Base-by-base conservation (phyloP, 2,888 invertebrate species). In the Siphonodentalium dalli region DNA sequence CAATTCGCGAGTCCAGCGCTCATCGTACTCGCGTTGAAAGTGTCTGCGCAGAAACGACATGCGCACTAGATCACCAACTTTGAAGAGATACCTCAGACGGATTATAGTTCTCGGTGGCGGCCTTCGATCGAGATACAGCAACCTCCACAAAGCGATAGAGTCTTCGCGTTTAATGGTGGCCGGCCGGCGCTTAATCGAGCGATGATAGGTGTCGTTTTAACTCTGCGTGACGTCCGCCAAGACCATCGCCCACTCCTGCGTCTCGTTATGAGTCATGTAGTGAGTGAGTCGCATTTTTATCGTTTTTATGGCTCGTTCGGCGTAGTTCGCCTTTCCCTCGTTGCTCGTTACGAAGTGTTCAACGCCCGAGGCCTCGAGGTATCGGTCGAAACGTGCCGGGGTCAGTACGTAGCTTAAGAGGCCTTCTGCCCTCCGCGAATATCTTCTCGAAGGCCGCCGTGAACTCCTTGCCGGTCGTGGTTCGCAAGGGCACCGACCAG, bases 311-410 rank as follows among this genome's bases (percentile, higher is more conserved):
- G 15, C 43, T 29, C 43, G 18, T 29, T 29, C 43, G n/a, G 43
- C 45, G 13, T 4, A 28, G 15, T 43, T 29, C 3, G 29, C 35
- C 23, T 45, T 45, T n/a, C 3, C 23, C 38, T 37, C 37, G 24
- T 43, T 51, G 18, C 40, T 39, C 9, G 44, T 44, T 26, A 21
- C 44, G 18, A 52, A 39, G 8, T 40, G 33, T 11, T 23, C 27
- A 3, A 52, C 24, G 7, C 26, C 28, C 3, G 18, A 13, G 13
- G 13, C 3, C 24, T 38, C 34, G 3, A 28, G 15, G 2, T 45
- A 13, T 21, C 11, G 13, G 6, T 38, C 34, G 1, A 52, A 44
- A n/a, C 13, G 23, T 27, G 3, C 44, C 43, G 21, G 44, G 38
- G 18, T 46, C 45, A 11, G 37, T 37, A 11, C 37, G 26, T 7